Conservation (phyloP, 1,140 invertebrate genomes). For the Ceratitis capitata region DNA sequence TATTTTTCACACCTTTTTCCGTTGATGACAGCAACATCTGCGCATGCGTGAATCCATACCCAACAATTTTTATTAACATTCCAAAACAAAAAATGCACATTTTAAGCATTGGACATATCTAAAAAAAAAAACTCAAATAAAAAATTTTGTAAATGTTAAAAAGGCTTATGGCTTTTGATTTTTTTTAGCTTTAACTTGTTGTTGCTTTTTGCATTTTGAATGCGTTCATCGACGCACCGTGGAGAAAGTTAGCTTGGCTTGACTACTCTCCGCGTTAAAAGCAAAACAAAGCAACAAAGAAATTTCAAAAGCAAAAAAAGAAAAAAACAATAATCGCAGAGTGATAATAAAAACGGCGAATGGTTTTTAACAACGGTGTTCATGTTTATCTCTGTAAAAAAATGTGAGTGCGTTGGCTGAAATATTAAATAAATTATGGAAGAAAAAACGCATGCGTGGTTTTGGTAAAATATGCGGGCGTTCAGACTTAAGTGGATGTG, state of each 20-base stretch:
- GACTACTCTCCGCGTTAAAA: not conserved
- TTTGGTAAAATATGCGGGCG: not conserved
- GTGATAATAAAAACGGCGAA: not conserved
- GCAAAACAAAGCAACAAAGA: not conserved
- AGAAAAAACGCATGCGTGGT: not conserved
- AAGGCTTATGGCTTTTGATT: not conserved
- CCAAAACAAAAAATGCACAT: constrained; percentile 12
- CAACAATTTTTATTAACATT: not conserved
- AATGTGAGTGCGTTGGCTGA: too few species aligned
- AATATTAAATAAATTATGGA: too few species aligned
- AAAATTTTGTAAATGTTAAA: not conserved
- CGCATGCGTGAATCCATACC: not conserved
- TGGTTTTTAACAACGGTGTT: too few species aligned
- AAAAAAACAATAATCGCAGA: not conserved
- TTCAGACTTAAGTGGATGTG: not conserved
- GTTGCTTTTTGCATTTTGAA: constrained; percentile 10
- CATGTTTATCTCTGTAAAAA: too few species aligned
- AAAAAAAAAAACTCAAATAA: not conserved
- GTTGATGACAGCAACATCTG: not conserved
- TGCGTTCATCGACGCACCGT: constrained; percentile 24
- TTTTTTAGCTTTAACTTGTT: constrained; percentile 10
- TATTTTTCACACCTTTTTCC: not conserved
- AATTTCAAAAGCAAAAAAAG: not conserved
- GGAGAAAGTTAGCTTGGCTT: constrained; percentile 14
- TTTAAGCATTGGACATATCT: not conserved